Base-by-base conservation (phyloP, 1,140 invertebrate species). In the Drosophila azteca region DNA sequence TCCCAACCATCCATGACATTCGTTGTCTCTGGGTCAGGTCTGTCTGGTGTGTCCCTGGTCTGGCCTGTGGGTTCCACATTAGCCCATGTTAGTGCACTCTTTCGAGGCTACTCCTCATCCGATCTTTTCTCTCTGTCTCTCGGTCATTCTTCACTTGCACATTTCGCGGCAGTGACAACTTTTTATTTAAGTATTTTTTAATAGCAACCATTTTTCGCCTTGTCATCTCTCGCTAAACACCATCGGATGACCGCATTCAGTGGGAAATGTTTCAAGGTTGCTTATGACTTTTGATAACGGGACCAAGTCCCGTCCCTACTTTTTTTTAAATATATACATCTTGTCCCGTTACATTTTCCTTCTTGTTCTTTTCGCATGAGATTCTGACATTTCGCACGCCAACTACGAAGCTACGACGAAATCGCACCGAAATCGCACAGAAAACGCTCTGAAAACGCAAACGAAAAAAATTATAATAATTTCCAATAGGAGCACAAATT, bases 71-170 rank as follows among this genome's bases (percentile, higher is more conserved):
- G 9, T 39, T 35, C 29, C 43, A 63, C 75, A 83, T 70, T 79
- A 79, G 24, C 52, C 71, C 77, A 85, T 83, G 72, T 83, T 63
- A 76, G 76, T 84, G 61, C 79, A 82, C 35, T 57, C 35, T 39
- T 13, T 39, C 11, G 35, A 1, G 11, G 35, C 35, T 39, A 39
- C 35, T 43, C 55, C 43, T 57, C 17, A 39, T 35, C 41, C 20
- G 20, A 45, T 48, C 17, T 3, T 26, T 13, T 31, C 8, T 11
- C 8, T 11, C 15, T n/a, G n/a, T 29, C 6, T 46, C 35, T 68
- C 26, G 35, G 52, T 57, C 71, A 44, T 57, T 57, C 45, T 66
- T 74, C 46, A 62, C 67, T 77, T 71, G 67, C 72, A 76, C 72
- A 79, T 75, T 70, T 79, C 35, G 55, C 29, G 17, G 55, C 29